phyloP scores from a whole-genome alignment of 1,140 invertebrate species.

The Onthophagus taurus region DNA sequence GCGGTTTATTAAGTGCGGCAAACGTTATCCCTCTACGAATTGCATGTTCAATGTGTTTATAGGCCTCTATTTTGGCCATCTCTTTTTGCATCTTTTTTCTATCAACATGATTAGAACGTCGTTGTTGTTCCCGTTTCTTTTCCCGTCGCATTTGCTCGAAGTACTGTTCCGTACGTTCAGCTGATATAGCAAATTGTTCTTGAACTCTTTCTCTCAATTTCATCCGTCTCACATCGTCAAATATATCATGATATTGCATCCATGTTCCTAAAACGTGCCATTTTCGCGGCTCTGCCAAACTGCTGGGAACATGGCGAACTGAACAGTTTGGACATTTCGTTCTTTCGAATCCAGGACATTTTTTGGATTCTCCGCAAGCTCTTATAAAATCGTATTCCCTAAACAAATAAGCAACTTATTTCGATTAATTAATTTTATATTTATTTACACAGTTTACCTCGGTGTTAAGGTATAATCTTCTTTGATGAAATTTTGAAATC shows the following conservation, averaged over 20 bases:
- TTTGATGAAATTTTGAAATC: no score
- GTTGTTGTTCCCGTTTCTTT: constrained; percentile 1
- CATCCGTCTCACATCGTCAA: constrained; percentile 22
- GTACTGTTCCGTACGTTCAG: constrained; percentile 27
- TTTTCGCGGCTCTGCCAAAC: constrained; percentile 24
- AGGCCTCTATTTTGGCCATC: constrained; percentile 18
- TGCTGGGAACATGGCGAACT: no score
- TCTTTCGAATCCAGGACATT: no score
- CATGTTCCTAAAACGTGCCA: constrained; percentile 23
- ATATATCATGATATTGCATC: constrained; percentile 20
- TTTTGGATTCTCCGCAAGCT: no score
- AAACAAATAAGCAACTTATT: no score
- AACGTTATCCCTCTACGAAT: constrained; percentile 18
- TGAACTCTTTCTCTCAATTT: constrained; percentile 23
- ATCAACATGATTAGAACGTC: no score
- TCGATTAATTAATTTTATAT: no score
- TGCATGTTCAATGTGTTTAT: constrained; percentile 19
- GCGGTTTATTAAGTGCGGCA: constrained; percentile 20
- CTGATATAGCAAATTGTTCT: constrained; percentile 29
- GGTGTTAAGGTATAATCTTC: no score
- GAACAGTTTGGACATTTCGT: no score
- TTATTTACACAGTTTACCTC: no score
- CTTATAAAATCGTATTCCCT: no score
- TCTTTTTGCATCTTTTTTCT: constrained; percentile 8
- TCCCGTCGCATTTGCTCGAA: constrained; percentile 17